Evolutionary conservation across 2,888 invertebrate species (phyloP).

Genomic region (Tridacna gigas): DNA sequence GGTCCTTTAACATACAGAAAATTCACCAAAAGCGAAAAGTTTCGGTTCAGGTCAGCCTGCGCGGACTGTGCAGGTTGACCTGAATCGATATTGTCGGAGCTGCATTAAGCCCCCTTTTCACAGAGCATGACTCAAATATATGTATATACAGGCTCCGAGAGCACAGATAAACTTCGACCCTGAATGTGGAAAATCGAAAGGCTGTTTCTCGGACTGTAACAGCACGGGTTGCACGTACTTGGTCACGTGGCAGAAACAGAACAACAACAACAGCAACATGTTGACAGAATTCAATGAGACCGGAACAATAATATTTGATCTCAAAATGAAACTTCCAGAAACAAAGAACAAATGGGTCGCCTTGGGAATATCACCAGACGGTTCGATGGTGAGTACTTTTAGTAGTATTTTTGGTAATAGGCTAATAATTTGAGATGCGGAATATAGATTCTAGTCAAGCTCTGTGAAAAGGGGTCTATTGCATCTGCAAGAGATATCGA

Average conservation of each 20-base stretch:
- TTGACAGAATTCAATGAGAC: constrained; percentile 21
- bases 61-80: no score
- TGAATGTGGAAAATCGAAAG: constrained; percentile 62
- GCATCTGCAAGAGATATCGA: no score
- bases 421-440: no score
- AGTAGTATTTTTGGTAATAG: neutral
- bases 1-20: no score
- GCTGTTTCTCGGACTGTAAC: constrained; percentile 66
- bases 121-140: no score
- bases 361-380: constrained; percentile 61
- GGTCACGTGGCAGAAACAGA: constrained; percentile 56
- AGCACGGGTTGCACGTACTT: constrained; percentile 55
- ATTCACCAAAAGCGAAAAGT: no score
- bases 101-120: no score
- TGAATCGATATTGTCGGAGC: no score
- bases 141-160: neutral
- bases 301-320: constrained; percentile 31
- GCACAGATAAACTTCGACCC: constrained; percentile 48
- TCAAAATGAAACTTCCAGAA: constrained; percentile 39
- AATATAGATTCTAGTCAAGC: no score
- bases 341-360: constrained; percentile 55
- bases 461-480: no score
- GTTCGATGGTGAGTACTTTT: constrained; percentile 59
- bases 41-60: no score
- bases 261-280: constrained; percentile 2